Base-by-base conservation (phyloP, 2,888 invertebrate genomes). In the Muschampia plurimacula region DNA sequence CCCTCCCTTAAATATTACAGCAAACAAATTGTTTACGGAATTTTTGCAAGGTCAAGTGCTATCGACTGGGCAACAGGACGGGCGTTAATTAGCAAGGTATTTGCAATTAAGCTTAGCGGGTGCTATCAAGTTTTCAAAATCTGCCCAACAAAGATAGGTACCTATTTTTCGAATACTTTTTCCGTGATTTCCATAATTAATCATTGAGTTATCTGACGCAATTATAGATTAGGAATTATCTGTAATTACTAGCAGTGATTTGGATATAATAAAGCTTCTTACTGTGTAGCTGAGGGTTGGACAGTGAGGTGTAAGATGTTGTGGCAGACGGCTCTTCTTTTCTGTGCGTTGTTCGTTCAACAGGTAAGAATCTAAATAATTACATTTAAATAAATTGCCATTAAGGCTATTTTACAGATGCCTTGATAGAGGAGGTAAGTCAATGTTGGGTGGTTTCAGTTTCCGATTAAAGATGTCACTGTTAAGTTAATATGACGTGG, bases 261-360 rank as follows among this genome's bases (percentile, higher is more conserved):
- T 67, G 67, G 66, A 39, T 7, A 39, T 7, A 67, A 57, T 10
- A 5, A 36, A 60, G 28, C 36, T 60, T 10, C 60, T 36, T 10
- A 36, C 4, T 32, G 60, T 5, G 36, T 4, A 7, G 12, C 12
- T 10, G 60, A 62, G 44, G 44, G 39, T 3, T 55, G 55, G 36
- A 59, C 63, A 69, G 69, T 69, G 52, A 39, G 41, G 55, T 10
- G 10, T 28, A 64, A 12, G 63, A 69, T 69, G 52, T 52, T 52
- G 69, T 64, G 63, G 69, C 55, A 69, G 28, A 55, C 63, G 6
- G 63, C 55, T 64, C 55, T 69, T 44, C 9, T 52, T 1, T 10
- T 69, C 5, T 10, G 63, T 13, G 69, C 63, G 39, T n/a, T 55
- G 2, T 28, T 41, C n/a, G 63, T 64, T 28, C 55, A 49, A 55